phyloP scores from a whole-genome alignment of 2,888 invertebrate genomes.

The Schizaphis graminum region DNA sequence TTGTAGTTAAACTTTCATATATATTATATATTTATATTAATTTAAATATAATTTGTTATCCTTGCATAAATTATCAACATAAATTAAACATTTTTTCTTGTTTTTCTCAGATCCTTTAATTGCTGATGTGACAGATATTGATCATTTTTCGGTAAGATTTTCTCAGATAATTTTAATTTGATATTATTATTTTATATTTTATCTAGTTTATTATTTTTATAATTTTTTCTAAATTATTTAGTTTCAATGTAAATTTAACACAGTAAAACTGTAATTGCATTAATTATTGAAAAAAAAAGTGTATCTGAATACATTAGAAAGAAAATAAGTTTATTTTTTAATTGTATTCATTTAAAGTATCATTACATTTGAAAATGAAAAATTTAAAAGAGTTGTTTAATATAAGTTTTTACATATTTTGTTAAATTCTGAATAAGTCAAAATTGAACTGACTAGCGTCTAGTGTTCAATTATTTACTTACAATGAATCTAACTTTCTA shows the following conservation, averaged over 20 bases:
- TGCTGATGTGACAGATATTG: conserved; percentile 22
- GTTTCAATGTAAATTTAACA: not conserved
- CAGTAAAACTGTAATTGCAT: not conserved
- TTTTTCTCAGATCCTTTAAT: conserved; percentile 41
- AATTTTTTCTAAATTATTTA: not conserved
- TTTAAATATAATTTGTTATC: not conserved
- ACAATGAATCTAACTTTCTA: not conserved
- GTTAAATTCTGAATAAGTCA: not conserved
- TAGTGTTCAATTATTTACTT: not conserved
- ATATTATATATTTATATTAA: not conserved
- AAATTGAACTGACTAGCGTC: not conserved
- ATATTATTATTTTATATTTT: not conserved
- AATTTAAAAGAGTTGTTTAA: not conserved
- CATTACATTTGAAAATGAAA: not conserved
- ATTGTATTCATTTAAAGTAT: not conserved
- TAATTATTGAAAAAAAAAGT: not conserved
- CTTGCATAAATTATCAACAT: not conserved
- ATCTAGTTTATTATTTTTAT: not conserved
- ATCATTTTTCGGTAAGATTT: conserved; percentile 49
- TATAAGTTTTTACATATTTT: not conserved
- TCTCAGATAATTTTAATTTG: not conserved
- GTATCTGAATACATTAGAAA: not conserved
- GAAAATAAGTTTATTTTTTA: not conserved
- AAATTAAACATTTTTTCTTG: conserved; percentile 7
- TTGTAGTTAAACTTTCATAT: not conserved